Evolutionary conservation across 2,797 vertebrate genomes (phyloP).

Genomic region (Spondyliosoma cantharus): DNA sequence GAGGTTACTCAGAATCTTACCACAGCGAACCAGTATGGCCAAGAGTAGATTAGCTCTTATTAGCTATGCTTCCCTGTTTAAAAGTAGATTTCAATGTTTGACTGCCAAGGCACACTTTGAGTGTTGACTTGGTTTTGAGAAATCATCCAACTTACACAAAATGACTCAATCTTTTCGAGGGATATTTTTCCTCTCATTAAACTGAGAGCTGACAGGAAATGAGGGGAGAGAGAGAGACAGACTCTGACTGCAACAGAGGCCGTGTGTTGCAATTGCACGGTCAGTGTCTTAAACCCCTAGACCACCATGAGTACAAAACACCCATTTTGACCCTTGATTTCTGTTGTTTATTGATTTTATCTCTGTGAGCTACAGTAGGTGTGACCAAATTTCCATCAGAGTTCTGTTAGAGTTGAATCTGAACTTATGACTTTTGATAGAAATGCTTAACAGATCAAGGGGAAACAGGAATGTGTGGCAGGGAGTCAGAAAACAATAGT

Average conservation of each 20-base stretch:
- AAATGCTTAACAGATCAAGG: slow-evolving; percentile 8
- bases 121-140: slow-evolving; percentile 17
- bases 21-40: neutral
- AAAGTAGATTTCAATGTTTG: neutral
- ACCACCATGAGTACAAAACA: neutral
- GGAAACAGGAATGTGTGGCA: slow-evolving; percentile 9
- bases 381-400: neutral
- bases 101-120: slow-evolving; percentile 24
- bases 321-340: neutral
- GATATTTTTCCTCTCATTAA: slow-evolving; percentile 14
- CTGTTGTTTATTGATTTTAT: neutral
- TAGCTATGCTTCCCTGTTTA: slow-evolving; percentile 13
- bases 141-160: slow-evolving; percentile 14
- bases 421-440: neutral
- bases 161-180: neutral
- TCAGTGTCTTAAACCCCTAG: neutral
- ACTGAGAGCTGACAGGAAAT: slow-evolving; percentile 27
- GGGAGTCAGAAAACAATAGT: neutral
- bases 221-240: neutral
- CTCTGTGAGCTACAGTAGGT: neutral
- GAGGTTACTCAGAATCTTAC: neutral
- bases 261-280: slow-evolving; percentile 1
- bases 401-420: neutral
- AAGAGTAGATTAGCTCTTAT: slow-evolving; percentile 6
- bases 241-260: neutral